Base-by-base conservation (phyloP, 1,140 invertebrate species). In the Trinorchestia longiramus region DNA sequence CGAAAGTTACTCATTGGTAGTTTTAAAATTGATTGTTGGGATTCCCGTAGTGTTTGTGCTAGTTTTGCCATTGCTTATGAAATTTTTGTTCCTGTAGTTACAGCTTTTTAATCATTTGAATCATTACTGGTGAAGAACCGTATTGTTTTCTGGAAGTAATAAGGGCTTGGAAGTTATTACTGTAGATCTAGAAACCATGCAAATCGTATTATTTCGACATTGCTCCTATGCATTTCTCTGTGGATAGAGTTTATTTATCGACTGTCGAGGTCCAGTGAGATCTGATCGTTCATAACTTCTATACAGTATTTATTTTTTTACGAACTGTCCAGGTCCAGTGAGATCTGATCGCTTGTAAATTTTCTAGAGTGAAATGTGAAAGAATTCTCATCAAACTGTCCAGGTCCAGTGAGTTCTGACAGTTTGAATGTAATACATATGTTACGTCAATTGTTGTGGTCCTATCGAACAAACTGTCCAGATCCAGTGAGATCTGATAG, bases 401-500 rank as follows among this genome's bases (percentile, higher is more conserved):
- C n/a, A 77, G 62, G 62, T 36, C 62, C 62, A 77, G 62, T 77
- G 62, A 3, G 62, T 3, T 77, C 28, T 77, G 62, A 77, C 62
- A 77, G 62, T 36, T 77, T 77, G 62, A 77, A 77, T 77, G 62
- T 77, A 77, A n/a, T n/a, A n/a, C n/a, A 77, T 28, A 77, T 23
- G 62, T 77, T 77, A 28, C 62, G 62, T 77, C 62, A 77, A n/a
- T n/a, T n/a, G 36, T 77, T 77, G 62, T 77, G 62, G 36, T 91
- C 28, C 36, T 77, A 77, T 77, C 62, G 62, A 77, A 91, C 88
- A 91, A 91, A 17, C 88, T 91, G 88, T 91, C 88, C 88, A 91
- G 88, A 43, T 91, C 88, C 88, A 91, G 88, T 91, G 88, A 42
- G 88, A 91, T 91, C 88, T 91, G 88, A 91, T 91, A 91, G 88